phyloP scores from a whole-genome alignment of 2,888 invertebrate species.

The Sarcophaga caerulescens region DNA sequence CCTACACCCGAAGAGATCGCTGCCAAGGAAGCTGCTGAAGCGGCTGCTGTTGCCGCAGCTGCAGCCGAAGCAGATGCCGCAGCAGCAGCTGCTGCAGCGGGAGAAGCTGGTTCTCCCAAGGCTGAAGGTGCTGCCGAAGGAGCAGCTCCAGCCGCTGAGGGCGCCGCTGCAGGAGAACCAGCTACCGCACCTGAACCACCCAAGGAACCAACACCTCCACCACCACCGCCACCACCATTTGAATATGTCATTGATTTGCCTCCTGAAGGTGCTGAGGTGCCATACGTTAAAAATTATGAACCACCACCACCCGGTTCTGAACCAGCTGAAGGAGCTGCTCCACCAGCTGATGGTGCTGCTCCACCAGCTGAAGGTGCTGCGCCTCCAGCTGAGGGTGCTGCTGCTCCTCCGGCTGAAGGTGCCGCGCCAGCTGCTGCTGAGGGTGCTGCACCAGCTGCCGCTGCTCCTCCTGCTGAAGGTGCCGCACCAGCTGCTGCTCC shows the following conservation, averaged over 20 bases:
- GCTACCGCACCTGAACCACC: slow-evolving; percentile 76
- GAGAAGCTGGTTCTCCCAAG: slow-evolving; percentile 70
- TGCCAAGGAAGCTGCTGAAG: slow-evolving; percentile 79
- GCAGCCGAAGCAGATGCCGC: slow-evolving; percentile 74
- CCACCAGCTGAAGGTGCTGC: slow-evolving; percentile 77
- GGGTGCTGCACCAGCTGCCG: slow-evolving; percentile 60
- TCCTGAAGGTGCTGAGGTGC: slow-evolving; percentile 81
- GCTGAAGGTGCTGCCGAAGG: slow-evolving; percentile 74
- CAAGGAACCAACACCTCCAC: slow-evolving; percentile 80
- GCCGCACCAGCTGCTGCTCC: slow-evolving; percentile 69
- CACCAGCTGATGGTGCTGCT: slow-evolving; percentile 76
- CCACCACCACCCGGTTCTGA: slow-evolving; percentile 80
- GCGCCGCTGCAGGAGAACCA: slow-evolving; percentile 71
- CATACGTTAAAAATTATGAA: slow-evolving; percentile 81
- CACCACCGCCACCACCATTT: slow-evolving; percentile 81
- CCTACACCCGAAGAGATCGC: slow-evolving; percentile 79
- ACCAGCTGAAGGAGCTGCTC: slow-evolving; percentile 75
- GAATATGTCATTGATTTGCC: slow-evolving; percentile 81
- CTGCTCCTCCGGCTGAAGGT: slow-evolving; percentile 76
- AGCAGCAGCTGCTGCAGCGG: slow-evolving; percentile 70
- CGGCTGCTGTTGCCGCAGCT: slow-evolving; percentile 76
- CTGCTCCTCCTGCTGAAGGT: slow-evolving; percentile 70
- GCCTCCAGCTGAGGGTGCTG: slow-evolving; percentile 75
- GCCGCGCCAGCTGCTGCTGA: slow-evolving; percentile 75
- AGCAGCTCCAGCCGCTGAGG: slow-evolving; percentile 74